Evolutionary conservation across 1,140 invertebrate genomes (phyloP), one percentile per base, ranked within the genome.

Genomic region (Cotesia typhae): DNA sequence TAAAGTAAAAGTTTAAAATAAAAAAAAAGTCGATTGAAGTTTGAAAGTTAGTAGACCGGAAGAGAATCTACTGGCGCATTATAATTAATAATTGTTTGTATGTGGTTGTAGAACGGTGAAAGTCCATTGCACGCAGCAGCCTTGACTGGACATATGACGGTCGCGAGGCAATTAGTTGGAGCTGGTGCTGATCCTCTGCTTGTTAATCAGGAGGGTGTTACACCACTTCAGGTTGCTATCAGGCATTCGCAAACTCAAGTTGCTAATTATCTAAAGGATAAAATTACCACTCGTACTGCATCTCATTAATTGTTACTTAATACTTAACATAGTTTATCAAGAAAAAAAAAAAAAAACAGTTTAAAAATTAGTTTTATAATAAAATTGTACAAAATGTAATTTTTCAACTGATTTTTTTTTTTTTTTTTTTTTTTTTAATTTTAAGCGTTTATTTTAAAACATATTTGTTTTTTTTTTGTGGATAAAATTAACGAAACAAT

Each of bases 71-170:
- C 5, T 51, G 9, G 14, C n/a, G 63, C 14, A 17, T 67, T 53
- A 28, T n/a, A 65, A 41, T 71, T 28, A 60, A 35, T 28, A 51
- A 37, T 59, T 67, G 14, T 51, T 47, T 47, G 41, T 47, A 47
- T 9, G 10, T 47, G 41, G 4, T 87, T 87, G 47, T 84, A 96
- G 94, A 97, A 97, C 88, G 96, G 96, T 1, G 95, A 97, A 87
- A 92, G 92, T 79, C 93, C 94, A 6, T 87, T 97, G 35, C 95
- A 97, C 87, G 95, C 94, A 38, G 95, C 96, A 10, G 94, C 93
- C 47, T 90, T 96, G 86, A 95, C 94, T 85, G 95, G 95, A 5
- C 94, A 96, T 77, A 89, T 95, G 82, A 88, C 92, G 4, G 92
- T 96, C 20, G 92, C 93, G 36, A 91, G 92, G 77, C 90, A 94